These are phyloP conservation scores for Cerceris rybyensis DNA, from an alignment of 2,888 invertebrate genomes.

Conservation along the genomic window DNA sequence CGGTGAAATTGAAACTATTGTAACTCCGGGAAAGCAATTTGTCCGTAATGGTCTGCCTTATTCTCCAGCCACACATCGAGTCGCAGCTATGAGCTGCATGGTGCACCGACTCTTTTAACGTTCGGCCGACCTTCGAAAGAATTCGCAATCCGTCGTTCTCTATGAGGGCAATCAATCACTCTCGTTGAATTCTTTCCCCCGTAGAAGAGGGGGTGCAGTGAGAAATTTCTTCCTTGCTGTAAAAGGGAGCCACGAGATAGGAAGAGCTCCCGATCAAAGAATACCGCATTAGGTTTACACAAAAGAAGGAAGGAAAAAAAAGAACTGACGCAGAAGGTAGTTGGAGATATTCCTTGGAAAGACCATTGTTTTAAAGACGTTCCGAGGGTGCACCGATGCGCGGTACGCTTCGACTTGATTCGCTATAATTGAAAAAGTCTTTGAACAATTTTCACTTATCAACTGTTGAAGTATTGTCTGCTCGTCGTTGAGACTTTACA, in stretches of 20 bases:
- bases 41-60: constrained; percentile 32
- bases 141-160: constrained; percentile 18
- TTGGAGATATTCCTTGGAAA: background rate
- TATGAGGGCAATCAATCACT: constrained; percentile 33
- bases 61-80: constrained; percentile 17
- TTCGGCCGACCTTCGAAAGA: constrained; percentile 18
- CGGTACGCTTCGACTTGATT: no score
- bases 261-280: constrained; percentile 15
- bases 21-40: constrained; percentile 43
- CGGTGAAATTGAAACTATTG: constrained; percentile 41
- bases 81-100: constrained; percentile 7
- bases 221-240: constrained; percentile 23
- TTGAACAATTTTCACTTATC: no score
- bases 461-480: no score
- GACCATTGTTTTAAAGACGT: no score
- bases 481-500: no score
- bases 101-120: constrained; percentile 17
- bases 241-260: background rate
- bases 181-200: constrained; percentile 4
- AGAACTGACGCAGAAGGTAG: background rate
- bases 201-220: background rate
- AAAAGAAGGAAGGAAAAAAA: background rate
- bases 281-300: constrained; percentile 9
- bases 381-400: no score
- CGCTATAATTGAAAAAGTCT: no score